Percentiles rank a stretch among this genome's conserved stretches.
Evolutionary conservation across 2,113 vertebrate genomes (phyloP).

Genomic region (Nothoprocta perdicaria): DNA sequence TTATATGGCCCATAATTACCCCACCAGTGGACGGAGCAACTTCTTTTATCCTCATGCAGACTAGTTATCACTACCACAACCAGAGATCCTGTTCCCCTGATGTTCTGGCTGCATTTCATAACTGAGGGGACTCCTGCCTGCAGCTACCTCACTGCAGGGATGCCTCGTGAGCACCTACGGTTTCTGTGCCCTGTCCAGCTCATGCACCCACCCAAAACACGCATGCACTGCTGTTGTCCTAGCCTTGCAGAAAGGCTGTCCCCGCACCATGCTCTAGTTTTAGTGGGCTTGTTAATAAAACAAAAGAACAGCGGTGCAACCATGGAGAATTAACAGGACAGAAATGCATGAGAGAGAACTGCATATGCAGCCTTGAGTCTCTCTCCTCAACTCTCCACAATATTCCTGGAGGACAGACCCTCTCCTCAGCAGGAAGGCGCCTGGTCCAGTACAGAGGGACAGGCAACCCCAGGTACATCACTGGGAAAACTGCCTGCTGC

Average conservation of each 20-base stretch:
- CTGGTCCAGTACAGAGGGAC: neutral
- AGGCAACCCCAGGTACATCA: neutral
- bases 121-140: accelerated
- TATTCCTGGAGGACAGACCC: neutral
- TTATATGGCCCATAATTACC: neutral
- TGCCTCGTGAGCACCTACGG: accelerated
- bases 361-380: accelerated
- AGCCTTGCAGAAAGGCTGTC: neutral
- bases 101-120: neutral
- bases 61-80: neutral
- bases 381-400: neutral
- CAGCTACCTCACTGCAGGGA: neutral
- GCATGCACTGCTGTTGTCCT: neutral
- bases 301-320: neutral
- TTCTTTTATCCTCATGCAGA: neutral
- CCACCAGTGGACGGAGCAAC: neutral
- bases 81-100: neutral
- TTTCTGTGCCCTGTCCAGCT: neutral
- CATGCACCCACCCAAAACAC: too few species aligned
- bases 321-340: neutral
- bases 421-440: neutral
- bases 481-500: neutral
- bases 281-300: neutral
- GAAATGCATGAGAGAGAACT: neutral
- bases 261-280: neutral